Evolutionary conservation across 2,888 invertebrate species (phyloP), one percentile per base, ranked within the genome.

Genomic region (Odontomyia ornata): DNA sequence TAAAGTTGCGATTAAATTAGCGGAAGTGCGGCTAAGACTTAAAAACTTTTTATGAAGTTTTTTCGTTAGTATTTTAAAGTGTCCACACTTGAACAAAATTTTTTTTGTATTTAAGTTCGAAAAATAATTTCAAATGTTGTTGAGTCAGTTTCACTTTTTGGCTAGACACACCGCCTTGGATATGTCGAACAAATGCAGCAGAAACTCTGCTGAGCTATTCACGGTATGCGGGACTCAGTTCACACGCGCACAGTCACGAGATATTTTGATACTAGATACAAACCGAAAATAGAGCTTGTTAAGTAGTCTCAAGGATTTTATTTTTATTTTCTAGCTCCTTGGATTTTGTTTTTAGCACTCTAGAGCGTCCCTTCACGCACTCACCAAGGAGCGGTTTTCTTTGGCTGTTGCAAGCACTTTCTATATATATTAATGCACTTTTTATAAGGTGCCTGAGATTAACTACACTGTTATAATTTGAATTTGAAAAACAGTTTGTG

Each of bases 161-260:
- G 15, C 52, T 52, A 15, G 18, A 18, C 52, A 52, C n/a, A 52
- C 18, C 15, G 52, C 18, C 52, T 52, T 18, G 13, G 52, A 52
- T 52, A 9, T 13, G 4, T n/a, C n/a, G n/a, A n/a, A n/a, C 13
- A 4, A 52, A 18, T 52, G 52, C 52, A 52, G 15, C 52, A 2
- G 18, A 43, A 43, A 13, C n/a, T 36, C 36, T 36, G 18, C 52
- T 30, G n/a, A 64, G 25, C 27, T 64, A 27, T 64, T 28, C 9
- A 18, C 28, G 13, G n/a, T 9, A 64, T 64, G 64, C 64, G 28
- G 18, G 4, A 27, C 30, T 64, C 4, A 27, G 9, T 64, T 60
- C 36, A 67, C 67, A 43, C 67, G 67, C 67, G 67, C 67, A 67
- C 67, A 11, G 30, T 28, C 15, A 67, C 67, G 28, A 23, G 46